Base-by-base conservation (phyloP, 2,113 vertebrate genomes). In the Notiomystis cincta region DNA sequence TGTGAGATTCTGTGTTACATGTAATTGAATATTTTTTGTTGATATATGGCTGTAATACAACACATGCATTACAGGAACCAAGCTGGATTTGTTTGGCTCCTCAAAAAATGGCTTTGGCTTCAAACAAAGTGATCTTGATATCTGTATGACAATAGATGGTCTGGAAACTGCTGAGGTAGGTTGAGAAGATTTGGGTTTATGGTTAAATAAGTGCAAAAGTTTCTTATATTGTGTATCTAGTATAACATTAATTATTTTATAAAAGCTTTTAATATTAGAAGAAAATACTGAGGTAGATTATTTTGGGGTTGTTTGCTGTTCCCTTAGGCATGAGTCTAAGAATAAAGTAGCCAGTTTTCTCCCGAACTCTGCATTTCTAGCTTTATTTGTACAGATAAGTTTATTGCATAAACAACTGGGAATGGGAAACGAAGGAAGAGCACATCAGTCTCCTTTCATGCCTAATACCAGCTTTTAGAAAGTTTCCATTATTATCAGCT, bases 31-130 rank as follows among this genome's bases (percentile, higher is more conserved):
- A 15, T 79, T 77, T 20, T 62, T 15, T 54, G 3, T 73, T 5
- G 1, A 7, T 66, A 24, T 11, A 8, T 73, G 37, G 6, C 76
- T 72, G 13, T 84, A 93, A 91, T 48, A 6, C 4, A 67, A 72
- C 15, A 24, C 51, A 11, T 97, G 25, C 76, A 67, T 97, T 97
- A 88, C 93, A 99, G 99, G 98, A 95, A 99, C 99, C 64, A 98
- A 97, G 80, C 97, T 99, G 79, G 98, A 98, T 88, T 98, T 99
- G 45, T 99, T 99, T 98, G 99, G 99, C 60, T 99, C 99, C 15
- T 99, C 99, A 80, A 99, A 98, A 98, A 99, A 99, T 97, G 99
- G 99, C 60, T 99, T 99, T 98, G 99, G 99, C 50, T 99, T 99
- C 97, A 99, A 98, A 95, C 98, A 99, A 97, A 99, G 99, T 97